phyloP scores from a whole-genome alignment of 1,140 invertebrate species.

The Chionoecetes opilio region DNA sequence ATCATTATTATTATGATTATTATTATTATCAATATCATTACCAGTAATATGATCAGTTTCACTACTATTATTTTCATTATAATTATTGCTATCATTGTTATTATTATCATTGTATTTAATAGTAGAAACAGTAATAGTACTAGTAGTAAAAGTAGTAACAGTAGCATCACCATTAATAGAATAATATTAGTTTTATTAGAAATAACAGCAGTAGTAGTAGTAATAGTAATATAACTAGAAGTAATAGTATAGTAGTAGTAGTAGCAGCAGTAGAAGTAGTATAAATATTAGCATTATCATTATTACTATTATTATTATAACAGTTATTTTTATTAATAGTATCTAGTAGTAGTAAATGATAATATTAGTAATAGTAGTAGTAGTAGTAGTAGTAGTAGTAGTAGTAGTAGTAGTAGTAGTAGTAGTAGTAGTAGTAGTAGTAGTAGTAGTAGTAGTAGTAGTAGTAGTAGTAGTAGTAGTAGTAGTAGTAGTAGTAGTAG shows the following conservation, averaged over 20 bases:
- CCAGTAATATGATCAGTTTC: too few species aligned
- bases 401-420: background rate
- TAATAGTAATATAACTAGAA: background rate
- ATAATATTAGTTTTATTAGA: background rate
- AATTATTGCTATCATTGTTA: too few species aligned
- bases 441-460: background rate
- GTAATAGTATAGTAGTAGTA: background rate
- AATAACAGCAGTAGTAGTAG: background rate
- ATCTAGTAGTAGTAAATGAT: background rate
- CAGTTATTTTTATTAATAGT: background rate
- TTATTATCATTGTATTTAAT: too few species aligned
- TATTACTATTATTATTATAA: background rate
- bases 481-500: background rate
- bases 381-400: background rate
- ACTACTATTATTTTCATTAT: too few species aligned
- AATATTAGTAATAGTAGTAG: background rate
- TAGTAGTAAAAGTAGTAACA: too few species aligned
- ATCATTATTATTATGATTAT: too few species aligned
- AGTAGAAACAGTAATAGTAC: too few species aligned
- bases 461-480: background rate
- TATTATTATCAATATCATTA: too few species aligned
- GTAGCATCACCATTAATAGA: too few species aligned
- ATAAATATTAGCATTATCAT: background rate
- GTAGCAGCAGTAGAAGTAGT: background rate
- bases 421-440: background rate